phyloP scores from a whole-genome alignment of 2,113 vertebrate genomes.

The Colinus virginianus region DNA sequence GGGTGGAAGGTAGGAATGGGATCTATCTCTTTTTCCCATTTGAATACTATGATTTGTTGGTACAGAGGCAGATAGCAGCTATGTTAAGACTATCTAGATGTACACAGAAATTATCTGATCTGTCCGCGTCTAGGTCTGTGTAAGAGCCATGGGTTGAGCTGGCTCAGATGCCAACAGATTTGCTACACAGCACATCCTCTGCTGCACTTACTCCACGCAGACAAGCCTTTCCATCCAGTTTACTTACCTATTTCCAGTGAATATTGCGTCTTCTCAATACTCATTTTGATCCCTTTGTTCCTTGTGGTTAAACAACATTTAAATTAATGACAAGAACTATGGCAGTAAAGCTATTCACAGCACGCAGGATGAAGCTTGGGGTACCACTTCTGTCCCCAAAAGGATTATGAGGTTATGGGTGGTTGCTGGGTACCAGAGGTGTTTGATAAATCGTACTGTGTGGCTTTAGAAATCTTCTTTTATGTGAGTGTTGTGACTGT shows the following conservation, averaged over 20 bases:
- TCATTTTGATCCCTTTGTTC: background rate
- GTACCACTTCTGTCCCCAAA: background rate
- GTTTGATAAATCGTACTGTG: background rate
- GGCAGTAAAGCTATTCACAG: background rate
- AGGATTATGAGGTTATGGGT: background rate
- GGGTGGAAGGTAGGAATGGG: background rate
- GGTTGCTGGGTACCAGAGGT: background rate
- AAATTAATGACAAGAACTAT: background rate
- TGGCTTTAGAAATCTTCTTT: background rate
- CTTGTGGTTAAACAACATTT: background rate
- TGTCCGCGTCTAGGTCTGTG: background rate
- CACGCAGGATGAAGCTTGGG: background rate
- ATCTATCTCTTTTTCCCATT: background rate
- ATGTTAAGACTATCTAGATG: background rate
- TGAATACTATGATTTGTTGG: background rate
- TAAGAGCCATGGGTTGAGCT: background rate
- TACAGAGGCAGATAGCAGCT: background rate
- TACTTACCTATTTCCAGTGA: background rate
- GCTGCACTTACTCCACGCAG: background rate
- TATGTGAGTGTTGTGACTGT: background rate
- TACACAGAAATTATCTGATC: background rate
- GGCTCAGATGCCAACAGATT: background rate
- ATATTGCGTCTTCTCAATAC: background rate
- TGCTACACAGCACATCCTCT: background rate
- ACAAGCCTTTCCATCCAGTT: background rate